Conservation (phyloP, 2,888 invertebrate genomes). For the Pedicia rivosa region DNA sequence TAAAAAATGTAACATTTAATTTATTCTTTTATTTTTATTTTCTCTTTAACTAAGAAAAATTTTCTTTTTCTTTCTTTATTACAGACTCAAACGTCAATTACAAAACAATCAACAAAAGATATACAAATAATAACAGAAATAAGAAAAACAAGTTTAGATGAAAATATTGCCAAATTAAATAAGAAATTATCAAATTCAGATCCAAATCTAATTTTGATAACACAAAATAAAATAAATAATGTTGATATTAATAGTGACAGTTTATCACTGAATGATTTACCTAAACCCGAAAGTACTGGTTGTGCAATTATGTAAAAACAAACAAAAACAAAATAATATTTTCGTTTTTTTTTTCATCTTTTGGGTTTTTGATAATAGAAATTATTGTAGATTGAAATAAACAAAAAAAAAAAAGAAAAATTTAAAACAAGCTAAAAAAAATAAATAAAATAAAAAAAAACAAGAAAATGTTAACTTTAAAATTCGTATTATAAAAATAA, state of each 20-base stretch:
- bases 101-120: constrained; percentile 2
- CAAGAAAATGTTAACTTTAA: too few relatives aligned
- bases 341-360: too few relatives aligned
- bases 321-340: too few relatives aligned
- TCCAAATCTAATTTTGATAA: neutral
- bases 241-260: constrained; percentile 5
- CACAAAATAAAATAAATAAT: constrained; percentile 1
- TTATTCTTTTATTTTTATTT: neutral
- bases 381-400: too few relatives aligned
- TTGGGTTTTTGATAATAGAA: too few relatives aligned
- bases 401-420: too few relatives aligned
- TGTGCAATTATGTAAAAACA: constrained; percentile 4
- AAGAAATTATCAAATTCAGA: constrained; percentile 4
- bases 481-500: too few relatives aligned
- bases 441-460: too few relatives aligned
- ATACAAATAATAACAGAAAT: neutral
- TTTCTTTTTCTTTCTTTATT: neutral
- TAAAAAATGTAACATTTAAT: constrained; percentile 1
- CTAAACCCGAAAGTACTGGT: constrained; percentile 4
- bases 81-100: constrained; percentile 5
- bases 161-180: constrained; percentile 1
- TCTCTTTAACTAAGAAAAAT: too few relatives aligned
- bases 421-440: too few relatives aligned
- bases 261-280: constrained; percentile 1
- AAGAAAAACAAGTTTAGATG: too few relatives aligned